Evolutionary conservation across 2,797 vertebrate species (phyloP).

Genomic region (Scomberomorus guttatus): DNA sequence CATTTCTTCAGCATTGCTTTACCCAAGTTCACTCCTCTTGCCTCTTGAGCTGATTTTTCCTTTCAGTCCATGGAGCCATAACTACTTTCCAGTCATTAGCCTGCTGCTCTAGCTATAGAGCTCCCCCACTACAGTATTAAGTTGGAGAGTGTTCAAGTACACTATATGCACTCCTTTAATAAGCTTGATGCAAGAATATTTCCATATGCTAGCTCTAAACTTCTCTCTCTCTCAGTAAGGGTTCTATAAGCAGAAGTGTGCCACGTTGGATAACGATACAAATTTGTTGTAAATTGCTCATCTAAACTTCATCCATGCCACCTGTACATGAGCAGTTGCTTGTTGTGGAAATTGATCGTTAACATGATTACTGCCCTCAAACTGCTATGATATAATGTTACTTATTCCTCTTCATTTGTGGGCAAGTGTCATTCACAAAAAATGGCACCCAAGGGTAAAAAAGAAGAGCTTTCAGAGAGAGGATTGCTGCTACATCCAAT

Average conservation of each 20-base stretch:
- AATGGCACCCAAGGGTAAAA: neutral
- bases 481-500: neutral
- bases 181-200: neutral
- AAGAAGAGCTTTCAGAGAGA: neutral
- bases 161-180: constrained; percentile 9
- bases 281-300: constrained; percentile 1
- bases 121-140: neutral
- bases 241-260: neutral
- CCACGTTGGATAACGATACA: neutral
- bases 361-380: neutral
- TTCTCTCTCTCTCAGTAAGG: neutral
- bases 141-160: neutral
- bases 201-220: constrained; percentile 1
- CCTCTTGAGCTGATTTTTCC: neutral
- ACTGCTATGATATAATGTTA: neutral
- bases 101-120: neutral
- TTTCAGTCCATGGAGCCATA: neutral
- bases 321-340: neutral
- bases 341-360: neutral
- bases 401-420: neutral
- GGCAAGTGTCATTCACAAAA: neutral
- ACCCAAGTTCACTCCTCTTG: no score
- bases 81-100: constrained; percentile 7
- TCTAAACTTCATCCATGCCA: constrained; percentile 7
- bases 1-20: neutral